Conservation (phyloP, 2,797 vertebrate species). For the Heliangelus exortis region DNA sequence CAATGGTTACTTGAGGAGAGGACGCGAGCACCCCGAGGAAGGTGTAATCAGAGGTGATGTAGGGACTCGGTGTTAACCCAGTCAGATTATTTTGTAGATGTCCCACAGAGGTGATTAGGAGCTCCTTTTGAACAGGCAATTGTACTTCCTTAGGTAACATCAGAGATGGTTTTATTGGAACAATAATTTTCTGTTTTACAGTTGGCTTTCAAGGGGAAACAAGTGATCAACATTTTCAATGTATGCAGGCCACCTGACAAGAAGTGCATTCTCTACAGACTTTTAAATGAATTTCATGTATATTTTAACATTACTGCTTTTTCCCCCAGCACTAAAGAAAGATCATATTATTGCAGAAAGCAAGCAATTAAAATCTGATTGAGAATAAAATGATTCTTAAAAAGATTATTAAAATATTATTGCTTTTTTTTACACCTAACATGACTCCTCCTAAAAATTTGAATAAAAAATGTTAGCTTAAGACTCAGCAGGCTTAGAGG, state of each 20-base stretch:
- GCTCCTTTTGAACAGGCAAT: neutral
- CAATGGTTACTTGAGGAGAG: neutral
- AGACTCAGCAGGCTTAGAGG: neutral
- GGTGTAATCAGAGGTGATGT: neutral
- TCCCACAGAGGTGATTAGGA: neutral
- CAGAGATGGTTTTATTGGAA: neutral
- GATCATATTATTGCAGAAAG: neutral
- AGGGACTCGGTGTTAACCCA: neutral
- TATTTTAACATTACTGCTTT: neutral
- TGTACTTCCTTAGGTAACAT: neutral
- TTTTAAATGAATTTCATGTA: neutral
- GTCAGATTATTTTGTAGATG: neutral
- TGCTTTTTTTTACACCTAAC: constrained; percentile 3
- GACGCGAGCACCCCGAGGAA: neutral
- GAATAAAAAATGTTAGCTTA: neutral
- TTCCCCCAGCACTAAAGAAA: neutral
- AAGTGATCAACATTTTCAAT: neutral
- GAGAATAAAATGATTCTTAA: neutral
- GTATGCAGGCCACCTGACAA: neutral
- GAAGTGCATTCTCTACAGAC: neutral
- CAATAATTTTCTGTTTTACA: neutral
- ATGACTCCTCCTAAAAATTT: neutral
- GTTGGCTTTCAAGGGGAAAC: neutral
- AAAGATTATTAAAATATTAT: neutral
- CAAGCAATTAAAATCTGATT: neutral